Percentiles rank a stretch among this genome's conserved stretches.
These are phyloP conservation scores for Punctoribates punctum DNA, from an alignment of 2,888 invertebrate genomes.

Conservation along the genomic window DNA sequence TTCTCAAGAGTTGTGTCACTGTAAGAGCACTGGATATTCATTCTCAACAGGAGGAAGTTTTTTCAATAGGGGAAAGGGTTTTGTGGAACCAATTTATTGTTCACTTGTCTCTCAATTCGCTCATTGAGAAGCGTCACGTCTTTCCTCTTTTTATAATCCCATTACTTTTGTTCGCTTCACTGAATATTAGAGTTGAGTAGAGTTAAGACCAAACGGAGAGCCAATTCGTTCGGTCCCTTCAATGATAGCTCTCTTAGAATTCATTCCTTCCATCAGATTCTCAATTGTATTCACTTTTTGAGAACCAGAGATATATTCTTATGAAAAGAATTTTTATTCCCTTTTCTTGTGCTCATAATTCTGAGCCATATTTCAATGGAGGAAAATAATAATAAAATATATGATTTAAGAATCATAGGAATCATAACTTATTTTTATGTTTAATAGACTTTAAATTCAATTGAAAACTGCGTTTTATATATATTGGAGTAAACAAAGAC, in stretches of 20 bases:
- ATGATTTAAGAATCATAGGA: background rate
- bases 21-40: background rate
- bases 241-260: background rate
- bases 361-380: background rate
- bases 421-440: conserved; percentile 32
- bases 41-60: background rate
- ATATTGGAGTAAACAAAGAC: conserved; percentile 4
- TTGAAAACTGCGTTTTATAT: background rate
- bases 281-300: no score
- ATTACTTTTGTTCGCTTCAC: conserved; percentile 33
- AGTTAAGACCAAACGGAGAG: conserved; percentile 12
- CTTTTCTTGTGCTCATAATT: background rate
- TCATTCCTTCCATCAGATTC: background rate
- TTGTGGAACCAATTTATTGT: conserved; percentile 32
- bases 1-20: background rate
- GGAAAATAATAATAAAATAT: conserved; percentile 9
- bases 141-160: conserved; percentile 33
- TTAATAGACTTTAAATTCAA: conserved; percentile 15
- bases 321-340: background rate
- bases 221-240: background rate
- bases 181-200: conserved; percentile 19
- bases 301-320: no score
- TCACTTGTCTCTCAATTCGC: conserved; percentile 15
- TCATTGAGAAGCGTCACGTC: background rate
- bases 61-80: conserved; percentile 26